These are phyloP conservation scores for Temnothorax rugatulus DNA, from an alignment of 2,888 invertebrate species.

Conservation along the genomic window DNA sequence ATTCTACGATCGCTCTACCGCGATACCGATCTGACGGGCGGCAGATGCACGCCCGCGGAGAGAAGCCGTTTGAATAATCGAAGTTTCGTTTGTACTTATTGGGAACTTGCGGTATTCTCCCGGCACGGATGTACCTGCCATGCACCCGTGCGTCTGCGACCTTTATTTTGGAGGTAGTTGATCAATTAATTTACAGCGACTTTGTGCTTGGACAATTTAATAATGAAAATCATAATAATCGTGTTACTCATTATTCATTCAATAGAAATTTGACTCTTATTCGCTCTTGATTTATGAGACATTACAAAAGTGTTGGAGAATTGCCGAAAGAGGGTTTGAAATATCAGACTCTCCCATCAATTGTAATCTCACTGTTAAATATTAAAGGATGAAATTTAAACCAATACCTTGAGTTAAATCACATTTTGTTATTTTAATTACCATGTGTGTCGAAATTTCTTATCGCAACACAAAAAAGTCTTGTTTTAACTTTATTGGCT, in stretches of 20 bases:
- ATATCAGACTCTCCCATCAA: not conserved
- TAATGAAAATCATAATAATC: not conserved
- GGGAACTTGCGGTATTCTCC: constrained; percentile 19
- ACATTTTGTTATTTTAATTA: no score
- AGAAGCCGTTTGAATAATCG: constrained; percentile 23
- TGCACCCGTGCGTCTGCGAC: not conserved
- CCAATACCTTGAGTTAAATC: no score
- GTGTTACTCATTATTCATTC: constrained; percentile 14
- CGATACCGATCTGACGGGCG: constrained; percentile 66
- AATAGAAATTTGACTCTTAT: not conserved
- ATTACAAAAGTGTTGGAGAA: not conserved
- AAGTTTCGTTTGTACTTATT: constrained; percentile 42
- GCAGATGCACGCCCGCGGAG: constrained; percentile 28
- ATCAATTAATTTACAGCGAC: not conserved
- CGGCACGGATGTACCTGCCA: not conserved
- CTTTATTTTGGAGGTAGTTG: not conserved
- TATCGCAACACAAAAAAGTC: no score
- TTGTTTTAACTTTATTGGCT: no score
- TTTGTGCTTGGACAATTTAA: not conserved
- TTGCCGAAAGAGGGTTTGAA: not conserved
- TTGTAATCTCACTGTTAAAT: not conserved
- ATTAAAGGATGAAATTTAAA: no score
- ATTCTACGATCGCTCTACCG: constrained; percentile 64
- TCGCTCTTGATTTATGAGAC: not conserved
- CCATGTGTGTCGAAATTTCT: no score